These are phyloP conservation scores for Tinea pellionella DNA, from an alignment of 2,888 invertebrate species.

Conservation along the genomic window DNA sequence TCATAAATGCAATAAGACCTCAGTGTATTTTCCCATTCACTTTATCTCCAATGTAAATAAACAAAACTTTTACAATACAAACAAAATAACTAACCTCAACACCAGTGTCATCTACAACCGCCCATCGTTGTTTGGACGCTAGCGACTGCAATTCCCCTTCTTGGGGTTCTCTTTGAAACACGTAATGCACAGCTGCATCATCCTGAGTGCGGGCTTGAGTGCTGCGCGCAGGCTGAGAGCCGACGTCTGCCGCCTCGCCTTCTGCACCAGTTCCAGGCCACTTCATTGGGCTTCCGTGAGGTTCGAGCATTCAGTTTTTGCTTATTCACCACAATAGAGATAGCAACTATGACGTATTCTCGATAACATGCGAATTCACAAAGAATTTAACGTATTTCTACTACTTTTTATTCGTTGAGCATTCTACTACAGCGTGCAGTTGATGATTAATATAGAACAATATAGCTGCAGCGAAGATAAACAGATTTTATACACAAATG, in stretches of 20 bases:
- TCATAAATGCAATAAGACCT: no score
- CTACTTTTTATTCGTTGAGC: not conserved
- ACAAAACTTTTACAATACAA: not conserved
- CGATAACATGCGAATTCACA: conserved; percentile 17
- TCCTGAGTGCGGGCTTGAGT: conserved; percentile 83
- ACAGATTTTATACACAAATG: conserved; percentile 25
- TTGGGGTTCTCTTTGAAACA: conserved; percentile 85
- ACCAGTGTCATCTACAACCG: conserved; percentile 88
- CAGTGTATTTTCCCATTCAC: not conserved
- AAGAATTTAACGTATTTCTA: not conserved
- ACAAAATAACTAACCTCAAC: conserved; percentile 76
- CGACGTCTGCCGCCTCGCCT: conserved; percentile 70
- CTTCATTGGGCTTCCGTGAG: conserved; percentile 79
- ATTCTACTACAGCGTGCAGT: not conserved
- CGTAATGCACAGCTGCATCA: conserved; percentile 93
- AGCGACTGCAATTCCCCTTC: conserved; percentile 83
- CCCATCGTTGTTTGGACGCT: conserved; percentile 86
- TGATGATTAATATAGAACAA: not conserved
- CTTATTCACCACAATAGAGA: conserved; percentile 26
- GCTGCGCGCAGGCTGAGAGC: conserved; percentile 72
- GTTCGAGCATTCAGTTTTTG: conserved; percentile 66
- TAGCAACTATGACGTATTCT: conserved; percentile 21
- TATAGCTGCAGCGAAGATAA: not conserved
- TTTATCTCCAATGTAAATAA: not conserved
- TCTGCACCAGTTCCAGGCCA: conserved; percentile 78